Base-by-base conservation (phyloP, 1,140 invertebrate genomes). In the Leptinotarsa defecta region DNA sequence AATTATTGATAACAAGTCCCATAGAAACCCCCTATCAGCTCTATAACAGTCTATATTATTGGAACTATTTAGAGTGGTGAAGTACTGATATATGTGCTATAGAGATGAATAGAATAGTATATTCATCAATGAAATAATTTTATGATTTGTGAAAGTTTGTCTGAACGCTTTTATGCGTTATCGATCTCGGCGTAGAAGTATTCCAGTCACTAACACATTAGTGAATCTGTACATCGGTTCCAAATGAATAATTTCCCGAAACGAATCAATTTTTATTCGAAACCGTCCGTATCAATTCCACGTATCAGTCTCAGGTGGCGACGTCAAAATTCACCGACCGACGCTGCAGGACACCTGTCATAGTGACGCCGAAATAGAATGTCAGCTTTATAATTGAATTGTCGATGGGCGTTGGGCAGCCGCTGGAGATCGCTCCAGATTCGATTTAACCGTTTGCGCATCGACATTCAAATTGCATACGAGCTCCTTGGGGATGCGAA, bases 381-480 rank as follows among this genome's bases (percentile, higher is more conserved):
- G 65, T 68, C 65, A 68, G 65, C 65, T 68, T 68, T 68, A 68
- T 68, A 68, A 68, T 68, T 68, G 65, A 68, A 68, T 24, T 24
- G 65, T 27, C 27, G 24, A 68, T 43, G 65, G 65, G 24, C n/a
- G 52, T 57, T 57, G 52, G 52, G 52, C 3, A 17, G 52, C 52
- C 52, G 57, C 70, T 24, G 61, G 70, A 71, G 70, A 71, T 71
- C 52, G 70, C 27, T 24, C 48, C 70, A 71, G 70, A 71, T 71
- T 71, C 70, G 70, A 71, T 71, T 71, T 71, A 71, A 62, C 70
- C 70, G 70, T 71, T 71, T 62, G 70, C 68, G 52, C 70, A 71
- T 71, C 70, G 70, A 71, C 70, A 71, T 71, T 71, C 70, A 71
- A 71, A 71, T 71, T 71, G 70, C 70, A 71, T 24, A 62, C 49